phyloP scores from a whole-genome alignment of 1,140 invertebrate species.

The Solenopsis fugax region DNA sequence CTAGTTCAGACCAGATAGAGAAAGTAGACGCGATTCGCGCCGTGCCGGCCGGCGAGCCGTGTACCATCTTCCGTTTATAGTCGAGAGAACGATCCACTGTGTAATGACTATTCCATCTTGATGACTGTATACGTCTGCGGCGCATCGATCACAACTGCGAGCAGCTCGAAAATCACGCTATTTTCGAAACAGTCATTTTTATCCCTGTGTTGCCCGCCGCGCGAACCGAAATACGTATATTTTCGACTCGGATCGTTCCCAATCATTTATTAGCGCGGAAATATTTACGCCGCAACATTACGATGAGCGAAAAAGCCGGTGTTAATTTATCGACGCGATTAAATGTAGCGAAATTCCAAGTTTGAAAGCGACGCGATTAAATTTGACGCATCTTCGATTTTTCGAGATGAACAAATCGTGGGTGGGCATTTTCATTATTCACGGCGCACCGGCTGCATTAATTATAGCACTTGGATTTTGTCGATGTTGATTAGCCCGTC shows the following conservation, averaged over 20 bases:
- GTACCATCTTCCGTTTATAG: slow-evolving; percentile 68
- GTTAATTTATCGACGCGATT: slow-evolving; percentile 4
- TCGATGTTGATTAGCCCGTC: slow-evolving; percentile 49
- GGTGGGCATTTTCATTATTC: slow-evolving; percentile 21
- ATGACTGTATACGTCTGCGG: neutral
- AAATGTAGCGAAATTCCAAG: neutral
- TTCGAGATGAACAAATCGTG: neutral
- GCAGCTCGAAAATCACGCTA: neutral
- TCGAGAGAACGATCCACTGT: slow-evolving; percentile 14
- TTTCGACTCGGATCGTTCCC: neutral
- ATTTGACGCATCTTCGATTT: slow-evolving; percentile 10
- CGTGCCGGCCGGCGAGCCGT: neutral
- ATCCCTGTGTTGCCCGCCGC: neutral
- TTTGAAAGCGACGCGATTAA: neutral
- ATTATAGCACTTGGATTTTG: slow-evolving; percentile 34
- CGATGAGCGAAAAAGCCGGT: neutral
- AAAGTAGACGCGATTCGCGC: slow-evolving; percentile 67
- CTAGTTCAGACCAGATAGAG: slow-evolving; percentile 67
- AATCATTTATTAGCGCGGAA: neutral
- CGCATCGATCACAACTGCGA: neutral
- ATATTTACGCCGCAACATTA: slow-evolving; percentile 8
- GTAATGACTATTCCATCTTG: slow-evolving; percentile 21
- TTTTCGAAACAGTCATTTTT: neutral
- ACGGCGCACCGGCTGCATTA: neutral
- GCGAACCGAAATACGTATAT: too few relatives aligned